phyloP scores from a whole-genome alignment of 2,797 vertebrate species.

The Chiroxiphia lanceolata region DNA sequence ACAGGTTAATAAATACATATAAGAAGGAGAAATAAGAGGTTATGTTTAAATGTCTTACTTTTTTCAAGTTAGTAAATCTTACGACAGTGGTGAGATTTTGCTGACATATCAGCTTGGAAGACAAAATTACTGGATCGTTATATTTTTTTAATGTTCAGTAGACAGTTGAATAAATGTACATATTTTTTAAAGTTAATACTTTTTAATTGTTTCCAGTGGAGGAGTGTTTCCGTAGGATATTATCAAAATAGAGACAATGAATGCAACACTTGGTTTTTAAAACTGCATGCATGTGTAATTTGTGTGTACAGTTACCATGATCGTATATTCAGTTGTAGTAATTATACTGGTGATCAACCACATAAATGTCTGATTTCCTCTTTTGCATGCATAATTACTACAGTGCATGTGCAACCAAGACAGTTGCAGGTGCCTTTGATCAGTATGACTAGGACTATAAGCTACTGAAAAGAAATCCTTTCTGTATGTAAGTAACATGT shows the following conservation, averaged over 20 bases:
- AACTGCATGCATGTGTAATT: slow-evolving; percentile 41
- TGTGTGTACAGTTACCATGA: slow-evolving; percentile 43
- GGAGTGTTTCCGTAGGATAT: background rate
- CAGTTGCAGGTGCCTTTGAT: slow-evolving; percentile 62
- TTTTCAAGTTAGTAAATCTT: slow-evolving; percentile 16
- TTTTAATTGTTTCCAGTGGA: slow-evolving; percentile 20
- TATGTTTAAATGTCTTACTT: background rate
- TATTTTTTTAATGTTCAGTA: slow-evolving; percentile 53
- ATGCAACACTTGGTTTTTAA: slow-evolving; percentile 24
- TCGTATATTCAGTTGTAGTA: slow-evolving; percentile 44
- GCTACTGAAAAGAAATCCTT: slow-evolving; percentile 22
- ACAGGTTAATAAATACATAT: slow-evolving; percentile 2
- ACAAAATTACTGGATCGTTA: slow-evolving; percentile 2
- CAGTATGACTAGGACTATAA: slow-evolving; percentile 19
- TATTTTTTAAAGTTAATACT: slow-evolving; percentile 12
- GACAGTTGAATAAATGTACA: background rate
- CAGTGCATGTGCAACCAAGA: slow-evolving; percentile 57
- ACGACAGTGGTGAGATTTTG: background rate
- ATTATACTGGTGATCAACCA: slow-evolving; percentile 30
- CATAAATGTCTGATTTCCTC: slow-evolving; percentile 14
- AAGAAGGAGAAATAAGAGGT: background rate
- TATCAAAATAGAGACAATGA: slow-evolving; percentile 5
- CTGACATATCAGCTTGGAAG: background rate
- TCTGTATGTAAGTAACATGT: slow-evolving; percentile 33
- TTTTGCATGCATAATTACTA: slow-evolving; percentile 60